A percentile compares a stretch with the other conserved stretches of the same genome.
Conservation (phyloP, 2,113 vertebrate species). For the Cyphomyrus discorhynchus region DNA sequence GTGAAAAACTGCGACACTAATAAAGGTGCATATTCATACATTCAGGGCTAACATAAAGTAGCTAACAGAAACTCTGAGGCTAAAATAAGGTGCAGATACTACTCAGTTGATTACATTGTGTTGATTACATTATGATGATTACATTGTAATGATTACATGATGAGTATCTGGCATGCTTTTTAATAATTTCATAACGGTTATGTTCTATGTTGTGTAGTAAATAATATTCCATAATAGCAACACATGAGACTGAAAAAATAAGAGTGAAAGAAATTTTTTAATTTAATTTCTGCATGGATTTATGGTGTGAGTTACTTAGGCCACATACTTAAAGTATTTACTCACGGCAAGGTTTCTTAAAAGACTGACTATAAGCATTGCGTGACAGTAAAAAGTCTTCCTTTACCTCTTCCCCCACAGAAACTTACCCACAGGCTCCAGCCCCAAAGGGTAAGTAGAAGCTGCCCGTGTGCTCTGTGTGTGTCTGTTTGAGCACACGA, state of each 20-base stretch:
- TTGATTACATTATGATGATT: too few species aligned
- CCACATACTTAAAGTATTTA: not conserved
- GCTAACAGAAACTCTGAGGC: too few species aligned
- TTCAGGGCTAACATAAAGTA: too few species aligned
- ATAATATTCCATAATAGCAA: not conserved
- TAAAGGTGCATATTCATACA: too few species aligned
- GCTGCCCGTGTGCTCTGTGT: not conserved
- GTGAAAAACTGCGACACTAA: too few species aligned
- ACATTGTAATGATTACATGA: too few species aligned
- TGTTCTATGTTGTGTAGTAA: too few species aligned
- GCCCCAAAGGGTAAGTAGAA: not conserved
- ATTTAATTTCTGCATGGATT: not conserved
- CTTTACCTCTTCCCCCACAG: constrained; percentile 22
- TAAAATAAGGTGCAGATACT: too few species aligned
- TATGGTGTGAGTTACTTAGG: not conserved
- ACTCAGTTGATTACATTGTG: too few species aligned
- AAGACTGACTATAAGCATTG: not conserved
- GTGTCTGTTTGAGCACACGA: not conserved
- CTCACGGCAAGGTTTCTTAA: not conserved
- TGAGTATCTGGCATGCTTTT: too few species aligned
- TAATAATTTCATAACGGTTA: too few species aligned
- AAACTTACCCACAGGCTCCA: not conserved
- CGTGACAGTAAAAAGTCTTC: not conserved
- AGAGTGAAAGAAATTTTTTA: not conserved
- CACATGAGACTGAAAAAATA: not conserved